Percentiles rank a stretch among this genome's conserved stretches.
Conservation (phyloP, 2,888 invertebrate genomes). For the Eledone cirrhosa region DNA sequence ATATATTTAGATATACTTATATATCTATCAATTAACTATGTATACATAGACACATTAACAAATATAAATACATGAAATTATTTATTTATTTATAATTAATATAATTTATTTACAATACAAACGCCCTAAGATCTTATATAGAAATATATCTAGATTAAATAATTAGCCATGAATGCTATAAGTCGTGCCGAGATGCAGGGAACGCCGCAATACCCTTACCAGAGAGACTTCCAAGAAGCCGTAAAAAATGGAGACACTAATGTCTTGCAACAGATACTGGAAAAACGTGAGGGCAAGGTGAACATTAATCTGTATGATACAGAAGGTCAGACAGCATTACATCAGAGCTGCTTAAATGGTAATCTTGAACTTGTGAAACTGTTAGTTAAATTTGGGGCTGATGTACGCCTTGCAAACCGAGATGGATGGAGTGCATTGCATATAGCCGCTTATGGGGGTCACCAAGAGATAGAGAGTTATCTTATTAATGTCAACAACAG, state of each 20-base stretch:
- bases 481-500: constrained; percentile 49
- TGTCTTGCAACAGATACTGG: constrained; percentile 61
- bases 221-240: constrained; percentile 63
- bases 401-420: constrained; percentile 65
- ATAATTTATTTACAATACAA: too few species aligned
- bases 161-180: not conserved
- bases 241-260: constrained; percentile 62
- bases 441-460: constrained; percentile 67
- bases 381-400: constrained; percentile 67
- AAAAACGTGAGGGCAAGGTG: constrained; percentile 61
- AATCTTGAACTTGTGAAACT: constrained; percentile 67
- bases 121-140: too few species aligned
- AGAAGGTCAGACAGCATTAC: constrained; percentile 67
- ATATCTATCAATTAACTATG: too few species aligned
- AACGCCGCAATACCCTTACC: constrained; percentile 44
- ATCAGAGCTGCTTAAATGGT: constrained; percentile 65
- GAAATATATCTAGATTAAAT: too few species aligned
- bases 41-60: too few species aligned
- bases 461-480: constrained; percentile 63
- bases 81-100: too few species aligned
- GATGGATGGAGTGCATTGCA: constrained; percentile 67
- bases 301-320: constrained; percentile 66
- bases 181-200: constrained; percentile 19
- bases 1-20: too few species aligned
- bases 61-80: too few species aligned